These are phyloP conservation scores for Magallana angulata DNA, from an alignment of 1,140 invertebrate species.

Conservation along the genomic window DNA sequence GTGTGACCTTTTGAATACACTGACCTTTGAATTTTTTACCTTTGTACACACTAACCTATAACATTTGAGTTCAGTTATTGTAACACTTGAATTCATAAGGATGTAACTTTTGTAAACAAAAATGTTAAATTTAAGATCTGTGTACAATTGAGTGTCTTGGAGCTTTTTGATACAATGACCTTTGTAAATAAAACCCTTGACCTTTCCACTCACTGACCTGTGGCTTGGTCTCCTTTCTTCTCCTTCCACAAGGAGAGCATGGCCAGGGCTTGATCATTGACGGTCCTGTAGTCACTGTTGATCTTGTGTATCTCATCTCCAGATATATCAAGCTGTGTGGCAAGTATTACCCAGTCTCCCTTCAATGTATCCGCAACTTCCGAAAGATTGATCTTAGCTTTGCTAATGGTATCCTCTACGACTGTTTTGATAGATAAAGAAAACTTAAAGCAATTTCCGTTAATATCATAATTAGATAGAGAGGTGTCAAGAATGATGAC, in stretches of 20 bases:
- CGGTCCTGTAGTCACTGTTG: constrained; percentile 90
- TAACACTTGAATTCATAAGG: too few relatives aligned
- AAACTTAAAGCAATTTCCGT: background rate
- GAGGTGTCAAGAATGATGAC: too few relatives aligned
- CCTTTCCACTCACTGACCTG: constrained; percentile 80
- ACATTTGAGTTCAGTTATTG: too few relatives aligned
- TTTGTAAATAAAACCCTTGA: too few relatives aligned
- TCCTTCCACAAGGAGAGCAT: constrained; percentile 94
- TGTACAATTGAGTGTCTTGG: too few relatives aligned
- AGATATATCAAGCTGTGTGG: constrained; percentile 87
- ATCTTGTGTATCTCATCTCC: constrained; percentile 93
- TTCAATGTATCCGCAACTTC: constrained; percentile 95
- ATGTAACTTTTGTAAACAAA: too few relatives aligned
- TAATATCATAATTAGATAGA: too few relatives aligned
- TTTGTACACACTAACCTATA: too few relatives aligned
- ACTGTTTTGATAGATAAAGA: constrained; percentile 59
- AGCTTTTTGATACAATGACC: too few relatives aligned
- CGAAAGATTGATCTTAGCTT: constrained; percentile 90
- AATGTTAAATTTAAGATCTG: too few relatives aligned
- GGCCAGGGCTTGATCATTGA: constrained; percentile 93
- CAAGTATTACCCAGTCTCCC: constrained; percentile 94
- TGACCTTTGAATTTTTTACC: too few relatives aligned
- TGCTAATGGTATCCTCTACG: constrained; percentile 77
- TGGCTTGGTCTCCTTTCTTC: constrained; percentile 86
- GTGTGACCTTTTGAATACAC: too few relatives aligned